phyloP scores from a whole-genome alignment of 2,888 invertebrate species.

The Odontothrips loti region DNA sequence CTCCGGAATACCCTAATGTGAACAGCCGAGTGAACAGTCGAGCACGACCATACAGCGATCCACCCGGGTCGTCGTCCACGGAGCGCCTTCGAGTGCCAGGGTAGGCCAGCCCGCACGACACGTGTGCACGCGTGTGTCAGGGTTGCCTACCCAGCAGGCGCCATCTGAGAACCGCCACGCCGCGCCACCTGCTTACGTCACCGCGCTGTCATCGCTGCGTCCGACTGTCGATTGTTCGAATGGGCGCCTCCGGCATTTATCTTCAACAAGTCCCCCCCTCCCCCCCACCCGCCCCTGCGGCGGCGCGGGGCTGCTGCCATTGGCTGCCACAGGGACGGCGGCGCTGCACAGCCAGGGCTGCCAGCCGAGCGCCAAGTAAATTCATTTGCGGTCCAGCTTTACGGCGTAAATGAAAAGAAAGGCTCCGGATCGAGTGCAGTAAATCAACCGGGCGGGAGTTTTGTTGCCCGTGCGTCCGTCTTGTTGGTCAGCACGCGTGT shows the following conservation, averaged over 20 bases:
- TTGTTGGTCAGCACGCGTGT: background rate
- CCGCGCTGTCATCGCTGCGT: background rate
- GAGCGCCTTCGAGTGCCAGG: no score
- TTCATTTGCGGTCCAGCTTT: slow-evolving; percentile 9
- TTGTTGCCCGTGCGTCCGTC: background rate
- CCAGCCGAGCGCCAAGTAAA: background rate
- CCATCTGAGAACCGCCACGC: no score
- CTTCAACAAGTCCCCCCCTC: background rate
- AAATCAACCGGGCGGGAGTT: background rate
- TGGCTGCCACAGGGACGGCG: background rate
- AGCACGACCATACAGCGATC: no score
- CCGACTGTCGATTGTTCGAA: background rate
- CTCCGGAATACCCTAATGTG: no score
- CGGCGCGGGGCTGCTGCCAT: background rate
- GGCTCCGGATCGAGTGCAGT: background rate
- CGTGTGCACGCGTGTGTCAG: no score
- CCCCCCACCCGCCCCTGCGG: background rate
- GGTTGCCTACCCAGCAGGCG: no score
- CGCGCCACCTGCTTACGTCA: no score
- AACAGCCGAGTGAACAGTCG: no score
- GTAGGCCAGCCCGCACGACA: no score
- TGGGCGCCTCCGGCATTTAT: background rate
- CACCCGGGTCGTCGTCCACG: no score
- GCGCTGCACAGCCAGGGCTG: background rate
- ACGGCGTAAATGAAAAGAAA: slow-evolving; percentile 25